Evolutionary conservation across 92 coral and sea anemone species (phyloP).

Genomic region (Ricordea florida): DNA sequence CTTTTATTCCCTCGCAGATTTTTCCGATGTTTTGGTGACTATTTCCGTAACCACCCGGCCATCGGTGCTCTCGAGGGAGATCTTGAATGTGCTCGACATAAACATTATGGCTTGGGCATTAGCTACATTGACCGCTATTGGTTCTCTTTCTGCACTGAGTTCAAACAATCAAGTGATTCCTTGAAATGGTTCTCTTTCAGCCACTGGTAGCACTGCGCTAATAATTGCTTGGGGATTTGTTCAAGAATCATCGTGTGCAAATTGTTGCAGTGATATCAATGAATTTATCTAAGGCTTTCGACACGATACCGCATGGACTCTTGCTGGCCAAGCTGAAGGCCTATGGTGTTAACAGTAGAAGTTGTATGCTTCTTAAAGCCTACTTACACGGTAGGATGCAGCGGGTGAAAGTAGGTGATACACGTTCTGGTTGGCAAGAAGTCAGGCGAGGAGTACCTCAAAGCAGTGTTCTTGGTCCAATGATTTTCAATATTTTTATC

Average conservation of each 20-base stretch:
- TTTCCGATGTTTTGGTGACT: conserved; percentile 49
- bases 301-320: conserved; percentile 25
- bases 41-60: conserved; percentile 51
- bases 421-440: conserved; percentile 28
- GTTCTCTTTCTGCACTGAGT: conserved; percentile 11
- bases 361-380: conserved; percentile 28
- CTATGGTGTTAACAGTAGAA: conserved; percentile 13
- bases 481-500: too few relatives aligned
- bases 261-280: conserved; percentile 6
- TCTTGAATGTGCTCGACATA: conserved; percentile 49
- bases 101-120: conserved; percentile 44
- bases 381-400: conserved; percentile 24
- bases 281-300: conserved; percentile 39
- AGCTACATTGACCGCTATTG: conserved; percentile 37
- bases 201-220: too few relatives aligned
- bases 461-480: too few relatives aligned
- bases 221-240: too few relatives aligned
- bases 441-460: too few relatives aligned
- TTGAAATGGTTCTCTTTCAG: too few relatives aligned
- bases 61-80: conserved; percentile 57
- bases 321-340: conserved; percentile 45
- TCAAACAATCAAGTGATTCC: too few relatives aligned
- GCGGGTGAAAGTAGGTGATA: conserved; percentile 46
- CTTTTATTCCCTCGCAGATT: conserved; percentile 65
- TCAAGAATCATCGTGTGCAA: too few relatives aligned